Conservation (phyloP, 1,140 invertebrate genomes). For the Zaprionus ghesquierei region DNA sequence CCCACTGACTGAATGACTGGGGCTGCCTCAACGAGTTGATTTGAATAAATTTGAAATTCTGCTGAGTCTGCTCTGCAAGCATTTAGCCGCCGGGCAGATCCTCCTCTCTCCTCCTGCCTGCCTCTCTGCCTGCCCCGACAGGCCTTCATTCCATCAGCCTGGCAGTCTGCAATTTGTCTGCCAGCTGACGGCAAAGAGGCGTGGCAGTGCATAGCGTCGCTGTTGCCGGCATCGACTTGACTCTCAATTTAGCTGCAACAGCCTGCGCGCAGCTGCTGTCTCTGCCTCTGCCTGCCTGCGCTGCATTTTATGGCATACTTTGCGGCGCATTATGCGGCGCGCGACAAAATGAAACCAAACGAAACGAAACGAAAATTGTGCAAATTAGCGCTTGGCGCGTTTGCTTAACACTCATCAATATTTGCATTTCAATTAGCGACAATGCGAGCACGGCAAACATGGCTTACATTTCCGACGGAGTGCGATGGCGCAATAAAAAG, state of each 20-base stretch:
- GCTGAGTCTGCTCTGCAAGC: conserved; percentile 67
- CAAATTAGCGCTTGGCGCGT: conserved; percentile 71
- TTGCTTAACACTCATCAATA: conserved; percentile 77
- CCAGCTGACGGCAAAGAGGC: conserved; percentile 35
- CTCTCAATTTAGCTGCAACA: conserved; percentile 34
- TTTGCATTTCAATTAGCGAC: conserved; percentile 77
- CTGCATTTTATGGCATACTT: conserved; percentile 65
- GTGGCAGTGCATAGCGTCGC: conserved; percentile 1
- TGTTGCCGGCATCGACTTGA: conserved; percentile 62
- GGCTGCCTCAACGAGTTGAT: conserved; percentile 72
- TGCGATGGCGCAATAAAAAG: conserved; percentile 1
- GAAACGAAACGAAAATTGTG: conserved; percentile 53
- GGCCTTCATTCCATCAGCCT: conserved; percentile 29
- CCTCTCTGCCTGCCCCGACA: conserved; percentile 11
- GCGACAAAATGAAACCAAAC: conserved; percentile 53
- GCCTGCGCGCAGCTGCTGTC: conserved; percentile 5
- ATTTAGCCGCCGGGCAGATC: conserved; percentile 43
- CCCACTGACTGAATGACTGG: conserved; percentile 33
- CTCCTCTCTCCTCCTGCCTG: neutral
- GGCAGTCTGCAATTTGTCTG: conserved; percentile 49
- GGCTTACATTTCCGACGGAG: conserved; percentile 51
- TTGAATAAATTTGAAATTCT: conserved; percentile 80
- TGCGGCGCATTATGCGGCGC: conserved; percentile 73
- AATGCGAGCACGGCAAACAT: conserved; percentile 56
- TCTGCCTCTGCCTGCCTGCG: neutral